Evolutionary conservation across 2,113 vertebrate species (phyloP), one percentile per base, ranked within the genome.

Genomic region (Psephotus haematonotus): DNA sequence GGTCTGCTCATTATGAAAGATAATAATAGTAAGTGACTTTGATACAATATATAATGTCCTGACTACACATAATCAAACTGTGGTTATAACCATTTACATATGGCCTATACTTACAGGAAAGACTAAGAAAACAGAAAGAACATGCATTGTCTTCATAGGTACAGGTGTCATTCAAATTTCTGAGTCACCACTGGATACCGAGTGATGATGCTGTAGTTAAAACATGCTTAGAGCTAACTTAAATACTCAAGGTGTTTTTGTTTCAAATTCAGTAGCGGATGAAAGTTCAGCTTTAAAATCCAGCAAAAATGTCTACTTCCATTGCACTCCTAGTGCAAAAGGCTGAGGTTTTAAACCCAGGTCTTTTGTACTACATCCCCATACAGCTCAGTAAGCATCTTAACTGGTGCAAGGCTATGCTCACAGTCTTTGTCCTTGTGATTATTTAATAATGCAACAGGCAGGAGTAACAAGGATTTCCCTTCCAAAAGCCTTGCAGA

Each of bases 371-470:
- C 33, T 46, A 55, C 29, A 12, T 71, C 19, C 14, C 39, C 33
- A 63, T 71, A 44, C 10, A 31, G 17, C 75, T 82, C 59, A 77
- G 1, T 63, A 50, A 41, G 18, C 41, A 10, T 72, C 74, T 67
- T 68, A 84, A 75, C 37, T 27, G 35, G 17, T 49, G n/a, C n/a
- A 87, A 46, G 57, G 19, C 28, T 91, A 29, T 1, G 1, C 39
- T 90, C 37, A 22, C 47, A 64, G 18, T 68, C 47, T 84, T 92
- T 82, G 69, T 67, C 84, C 65, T 72, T 75, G 13, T 93, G 78
- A 91, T 68, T 90, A 85, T 72, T 91, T 82, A 87, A 76, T 79
- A 91, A 90, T 87, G 64, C 39, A 95, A 60, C 18, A 87, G 65
- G 28, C 31, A 87, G 33, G 11, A 76, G n/a, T 75, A 63, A 24